Evolutionary conservation across 2,113 vertebrate species (phyloP), one percentile per base, ranked within the genome.

Genomic region (Stegastes partitus): DNA sequence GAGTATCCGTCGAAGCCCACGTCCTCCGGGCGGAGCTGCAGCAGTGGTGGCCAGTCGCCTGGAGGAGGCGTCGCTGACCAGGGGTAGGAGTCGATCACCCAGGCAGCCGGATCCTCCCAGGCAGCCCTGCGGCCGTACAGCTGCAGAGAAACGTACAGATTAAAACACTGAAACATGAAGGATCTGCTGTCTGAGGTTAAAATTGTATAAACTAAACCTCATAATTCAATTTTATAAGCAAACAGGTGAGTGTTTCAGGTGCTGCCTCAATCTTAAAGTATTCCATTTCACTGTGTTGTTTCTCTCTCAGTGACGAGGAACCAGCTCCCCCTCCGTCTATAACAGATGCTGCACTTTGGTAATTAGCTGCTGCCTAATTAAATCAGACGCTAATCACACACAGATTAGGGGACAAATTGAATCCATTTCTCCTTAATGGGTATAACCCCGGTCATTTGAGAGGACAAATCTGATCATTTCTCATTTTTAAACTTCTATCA

Each of bases 81-180:
- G 0, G 98, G 98, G 63, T 98, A 99, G 3, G 96, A 97, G 87
- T 99, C 97, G 84, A 97, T 97, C 26, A 99, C 98, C 98, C 98
- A 99, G 65, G 95, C 96, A 28, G 97, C 97, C 0, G 98, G 98
- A 74, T 99, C 98, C 65, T 99, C 98, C 98, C 98, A 99, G 3
- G 96, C 96, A 0, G 96, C 95, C 53, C 98, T 93, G 85, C 97
- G 96, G 25, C 98, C 98, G 0, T 99, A 99, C 54, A 99, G 73
- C 98, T 99, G 84, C 28, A 68, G 3, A 81, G 8, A 42, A 25
- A 34, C 1, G 8, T 3, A 34, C 0, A 57, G 12, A 58, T 14
- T 3, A 3, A 0, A 14, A 51, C 6, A 11, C 1, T 67, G 22
- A 47, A 50, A 55, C 37, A 25, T 25, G 18, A 31, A 53, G 51